Evolutionary conservation across 1,140 invertebrate species (phyloP), one percentile per base, ranked within the genome.

Genomic region (Theocolax elegans): DNA sequence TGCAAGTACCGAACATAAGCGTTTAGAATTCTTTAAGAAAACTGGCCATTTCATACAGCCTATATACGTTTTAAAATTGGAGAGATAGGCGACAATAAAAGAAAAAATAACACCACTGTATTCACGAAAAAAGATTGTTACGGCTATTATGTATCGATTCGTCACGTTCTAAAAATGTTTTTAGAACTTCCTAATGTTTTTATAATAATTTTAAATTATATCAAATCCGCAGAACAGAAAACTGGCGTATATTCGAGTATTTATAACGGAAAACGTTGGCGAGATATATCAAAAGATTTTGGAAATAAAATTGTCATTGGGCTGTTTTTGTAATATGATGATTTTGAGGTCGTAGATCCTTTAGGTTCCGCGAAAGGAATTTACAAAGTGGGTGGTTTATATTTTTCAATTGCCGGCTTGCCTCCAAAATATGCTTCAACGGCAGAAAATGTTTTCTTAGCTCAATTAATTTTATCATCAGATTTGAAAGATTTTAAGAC

Each of bases 301-400:
- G 23, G 38, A 21, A 13, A 51, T 13, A 71, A 72, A 59, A 72
- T 72, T 64, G 69, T 76, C 7, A 42, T 72, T 2, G 65, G 71
- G 21, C 46, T 74, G 40, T 62, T 68, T 15, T 54, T 76, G 10
- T 76, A 56, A 49, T 67, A 74, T 27, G 74, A 76, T 59, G 74
- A 76, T 60, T 74, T 76, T 58, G 74, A 74, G 40, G 62, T 68
- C 4, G 48, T 64, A 40, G 64, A 75, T 64, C 49, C 54, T 15
- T 44, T 75, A 13, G 64, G 63, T 17, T 62, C 54, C 15, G 62
- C 69, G 27, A 51, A 64, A 12, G 69, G 72, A 12, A 70, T 73
- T 27, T 53, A 75, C 38, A 75, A 74, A 71, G 59, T 75, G n/a
- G 74, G 72, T 15, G 74, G 60, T 48, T 17, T 65, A 13, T 75